Evolutionary conservation across 2,113 vertebrate species (phyloP).

Genomic region (Odontesthes bonariensis): DNA sequence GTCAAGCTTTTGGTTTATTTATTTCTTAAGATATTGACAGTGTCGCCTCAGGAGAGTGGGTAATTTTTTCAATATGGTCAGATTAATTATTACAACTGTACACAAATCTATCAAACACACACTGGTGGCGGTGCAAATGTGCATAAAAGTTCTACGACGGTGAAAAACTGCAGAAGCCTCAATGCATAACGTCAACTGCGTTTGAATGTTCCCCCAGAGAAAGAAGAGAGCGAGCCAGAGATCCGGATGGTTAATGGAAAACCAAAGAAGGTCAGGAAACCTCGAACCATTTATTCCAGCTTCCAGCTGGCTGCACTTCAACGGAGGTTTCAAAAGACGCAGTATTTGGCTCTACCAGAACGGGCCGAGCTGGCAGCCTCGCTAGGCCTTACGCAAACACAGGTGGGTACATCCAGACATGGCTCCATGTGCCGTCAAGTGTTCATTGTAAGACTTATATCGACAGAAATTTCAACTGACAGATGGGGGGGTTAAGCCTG

Average conservation of each 20-base stretch:
- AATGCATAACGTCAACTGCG: constrained; percentile 5
- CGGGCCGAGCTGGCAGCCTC: constrained; percentile 96
- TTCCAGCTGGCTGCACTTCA: constrained; percentile 97
- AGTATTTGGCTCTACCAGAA: constrained; percentile 96
- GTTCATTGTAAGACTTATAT: constrained; percentile 1
- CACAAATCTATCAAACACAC: neutral
- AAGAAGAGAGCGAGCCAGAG: constrained; percentile 96
- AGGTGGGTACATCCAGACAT: constrained; percentile 82
- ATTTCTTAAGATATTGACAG: neutral
- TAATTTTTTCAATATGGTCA: neutral
- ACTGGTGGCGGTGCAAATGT: neutral
- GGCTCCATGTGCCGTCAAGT: constrained; percentile 11
- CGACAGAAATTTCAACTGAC: neutral
- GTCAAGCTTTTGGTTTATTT: too few relatives aligned
- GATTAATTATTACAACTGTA: neutral
- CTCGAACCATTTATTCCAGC: constrained; percentile 98
- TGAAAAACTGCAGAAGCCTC: neutral
- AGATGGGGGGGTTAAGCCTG: neutral
- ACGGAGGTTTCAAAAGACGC: constrained; percentile 97
- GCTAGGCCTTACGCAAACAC: constrained; percentile 96
- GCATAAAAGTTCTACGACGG: neutral
- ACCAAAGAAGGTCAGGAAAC: constrained; percentile 98
- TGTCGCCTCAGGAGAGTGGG: too few relatives aligned
- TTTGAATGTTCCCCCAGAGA: constrained; percentile 84
- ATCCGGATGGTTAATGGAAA: constrained; percentile 98